Evolutionary conservation across 2,113 vertebrate species (phyloP).

Genomic region (Rhegmatorhina hoffmannsi): DNA sequence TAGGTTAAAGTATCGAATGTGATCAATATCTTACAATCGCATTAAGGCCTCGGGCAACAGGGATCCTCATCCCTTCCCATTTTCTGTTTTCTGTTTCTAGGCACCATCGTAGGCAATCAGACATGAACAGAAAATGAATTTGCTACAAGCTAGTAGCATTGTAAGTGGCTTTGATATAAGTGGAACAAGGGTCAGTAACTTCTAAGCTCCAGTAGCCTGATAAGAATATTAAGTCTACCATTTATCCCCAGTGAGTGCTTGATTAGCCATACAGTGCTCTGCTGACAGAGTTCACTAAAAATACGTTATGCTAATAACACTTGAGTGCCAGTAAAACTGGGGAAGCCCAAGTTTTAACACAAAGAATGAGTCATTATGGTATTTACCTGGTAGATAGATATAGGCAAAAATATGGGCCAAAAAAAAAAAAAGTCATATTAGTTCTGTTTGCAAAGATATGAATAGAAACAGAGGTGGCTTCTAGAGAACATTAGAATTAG

Average conservation of each 20-base stretch:
- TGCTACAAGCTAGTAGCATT: constrained; percentile 40
- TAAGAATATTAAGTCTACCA: constrained; percentile 60
- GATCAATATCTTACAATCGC: constrained; percentile 36
- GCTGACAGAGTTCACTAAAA: constrained; percentile 70
- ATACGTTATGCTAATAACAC: constrained; percentile 64
- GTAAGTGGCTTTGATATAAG: constrained; percentile 56
- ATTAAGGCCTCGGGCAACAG: not conserved
- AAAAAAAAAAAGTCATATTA: not conserved
- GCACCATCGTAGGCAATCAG: constrained; percentile 13
- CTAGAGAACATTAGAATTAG: not conserved
- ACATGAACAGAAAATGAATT: constrained; percentile 53
- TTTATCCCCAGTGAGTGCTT: constrained; percentile 55
- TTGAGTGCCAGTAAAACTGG: constrained; percentile 21
- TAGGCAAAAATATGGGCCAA: not conserved
- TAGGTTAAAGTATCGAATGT: constrained; percentile 13
- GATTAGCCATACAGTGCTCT: constrained; percentile 57
- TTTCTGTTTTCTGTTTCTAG: constrained; percentile 45
- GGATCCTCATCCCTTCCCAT: not conserved
- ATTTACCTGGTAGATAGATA: constrained; percentile 19
- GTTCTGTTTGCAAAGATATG: not conserved
- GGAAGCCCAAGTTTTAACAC: constrained; percentile 10
- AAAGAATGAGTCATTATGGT: constrained; percentile 24
- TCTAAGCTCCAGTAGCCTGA: constrained; percentile 18
- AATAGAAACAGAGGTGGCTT: not conserved
- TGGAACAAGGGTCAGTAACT: constrained; percentile 43